Evolutionary conservation across 2,888 invertebrate species (phyloP), one percentile per base, ranked within the genome.

Genomic region (Aspidiotus destructor): DNA sequence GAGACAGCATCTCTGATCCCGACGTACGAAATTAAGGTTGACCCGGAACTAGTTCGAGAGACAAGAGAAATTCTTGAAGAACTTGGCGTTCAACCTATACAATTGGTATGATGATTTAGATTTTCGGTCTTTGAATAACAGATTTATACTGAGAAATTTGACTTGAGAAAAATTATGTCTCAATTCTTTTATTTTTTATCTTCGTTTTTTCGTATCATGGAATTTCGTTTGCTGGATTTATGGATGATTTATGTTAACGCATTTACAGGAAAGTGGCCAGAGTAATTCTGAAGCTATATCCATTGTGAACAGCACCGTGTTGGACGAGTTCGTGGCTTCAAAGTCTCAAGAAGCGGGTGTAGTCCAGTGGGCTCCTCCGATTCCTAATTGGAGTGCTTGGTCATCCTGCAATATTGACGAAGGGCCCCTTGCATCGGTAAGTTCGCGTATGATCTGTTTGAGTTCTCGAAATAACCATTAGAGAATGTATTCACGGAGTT

Each of bases 301-400:
- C 0, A 76, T 87, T 53, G 73, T 87, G 57, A 78, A 79, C 7
- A 78, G 80, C 70, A 79, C 79, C 62, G 80, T 78, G 70, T 76
- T 84, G 76, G 86, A 84, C 67, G 84, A 85, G 69, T 88, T 89
- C 78, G 78, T 83, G 13, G 82, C 84, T 13, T 83, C 84, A 0
- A 80, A 82, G 54, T 83, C 83, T 0, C 81, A 82, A 44, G 79
- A 83, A 1, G 85, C 85, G 0, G 90, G 90, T 0, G 92, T 94
- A 0, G 92, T 99, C 1, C 86, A 93, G 0, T 99, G 98, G 98
- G 90, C 94, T 0, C 98, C 98, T 1, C 96, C 98, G 0, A 87
- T 88, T 74, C 84, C 85, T 7, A 99, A 99, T 78, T 99, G 98
- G 97, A 95, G 99, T 78, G 89, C 96, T 0, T 99, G 98, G 98